phyloP scores from a whole-genome alignment of 2,797 vertebrate genomes.

The Rhynchotus rufescens region DNA sequence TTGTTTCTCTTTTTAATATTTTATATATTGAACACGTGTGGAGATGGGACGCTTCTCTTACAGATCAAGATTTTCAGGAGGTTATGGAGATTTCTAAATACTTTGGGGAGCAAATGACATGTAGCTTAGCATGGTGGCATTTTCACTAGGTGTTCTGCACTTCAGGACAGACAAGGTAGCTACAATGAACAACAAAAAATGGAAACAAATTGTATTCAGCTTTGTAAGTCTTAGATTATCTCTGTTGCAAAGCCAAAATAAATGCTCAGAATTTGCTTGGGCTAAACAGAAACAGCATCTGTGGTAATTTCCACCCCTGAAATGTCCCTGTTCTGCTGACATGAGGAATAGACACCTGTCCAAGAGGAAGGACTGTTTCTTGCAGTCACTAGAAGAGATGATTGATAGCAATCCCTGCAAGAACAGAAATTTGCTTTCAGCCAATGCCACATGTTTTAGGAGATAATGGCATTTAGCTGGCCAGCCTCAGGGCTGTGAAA shows the following conservation, averaged over 20 bases:
- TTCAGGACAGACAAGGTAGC: background rate
- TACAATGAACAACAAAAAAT: background rate
- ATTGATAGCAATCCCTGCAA: background rate
- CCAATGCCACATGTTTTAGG: background rate
- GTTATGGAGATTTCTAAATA: background rate
- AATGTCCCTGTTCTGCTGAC: background rate
- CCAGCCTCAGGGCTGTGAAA: background rate
- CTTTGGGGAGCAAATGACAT: background rate
- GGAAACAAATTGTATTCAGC: background rate
- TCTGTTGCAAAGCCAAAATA: background rate
- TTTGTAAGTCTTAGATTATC: background rate
- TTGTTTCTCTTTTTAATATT: background rate
- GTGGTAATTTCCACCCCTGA: background rate
- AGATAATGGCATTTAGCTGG: background rate
- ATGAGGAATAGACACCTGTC: background rate
- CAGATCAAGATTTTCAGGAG: background rate
- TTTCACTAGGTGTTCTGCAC: background rate
- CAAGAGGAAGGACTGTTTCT: background rate
- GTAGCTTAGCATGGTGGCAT: background rate
- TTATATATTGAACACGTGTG: background rate
- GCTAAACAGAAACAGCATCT: background rate
- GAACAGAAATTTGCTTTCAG: background rate
- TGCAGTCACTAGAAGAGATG: background rate
- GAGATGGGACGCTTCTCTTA: background rate
- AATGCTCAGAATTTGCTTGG: background rate